Percentiles rank a stretch among this genome's conserved stretches.
Conservation (phyloP, 1,140 invertebrate species). For the Diorhabda elongata region DNA sequence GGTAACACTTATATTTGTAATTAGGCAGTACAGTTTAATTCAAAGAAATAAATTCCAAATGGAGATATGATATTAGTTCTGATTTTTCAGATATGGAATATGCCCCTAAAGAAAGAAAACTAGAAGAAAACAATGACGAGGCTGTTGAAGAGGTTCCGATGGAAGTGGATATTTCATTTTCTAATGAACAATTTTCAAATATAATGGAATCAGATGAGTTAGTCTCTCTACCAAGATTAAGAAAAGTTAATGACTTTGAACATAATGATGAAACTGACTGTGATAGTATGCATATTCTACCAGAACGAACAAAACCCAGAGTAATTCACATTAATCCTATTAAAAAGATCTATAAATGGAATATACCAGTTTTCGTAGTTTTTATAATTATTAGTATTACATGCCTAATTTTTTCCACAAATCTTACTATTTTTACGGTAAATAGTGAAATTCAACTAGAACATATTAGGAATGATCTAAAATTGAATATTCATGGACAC, state of each 20-base stretch:
- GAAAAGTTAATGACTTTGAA: neutral
- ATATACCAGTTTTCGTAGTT: neutral
- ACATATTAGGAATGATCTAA: constrained; percentile 7
- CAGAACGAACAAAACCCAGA: neutral
- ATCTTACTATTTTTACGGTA: constrained; percentile 5
- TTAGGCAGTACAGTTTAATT: neutral
- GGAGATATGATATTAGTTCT: neutral
- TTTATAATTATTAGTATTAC: constrained; percentile 4
- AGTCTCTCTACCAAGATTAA: neutral
- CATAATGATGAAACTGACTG: neutral
- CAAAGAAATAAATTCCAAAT: neutral
- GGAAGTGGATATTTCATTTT: constrained; percentile 12
- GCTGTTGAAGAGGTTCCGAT: constrained; percentile 3
- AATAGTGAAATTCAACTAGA: constrained; percentile 12
- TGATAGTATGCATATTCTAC: neutral
- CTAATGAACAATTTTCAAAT: constrained; percentile 4
- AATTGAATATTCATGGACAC: constrained; percentile 10
- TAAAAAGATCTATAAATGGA: neutral
- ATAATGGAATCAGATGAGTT: neutral
- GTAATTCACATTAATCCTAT: neutral
- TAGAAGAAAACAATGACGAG: neutral
- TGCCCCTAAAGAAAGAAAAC: neutral
- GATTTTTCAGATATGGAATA: neutral
- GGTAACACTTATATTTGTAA: neutral
- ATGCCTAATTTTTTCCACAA: neutral